A percentile compares a stretch with the other conserved stretches of the same genome.
phyloP scores from a whole-genome alignment of 2,797 vertebrate genomes.

The Pterois miles region DNA sequence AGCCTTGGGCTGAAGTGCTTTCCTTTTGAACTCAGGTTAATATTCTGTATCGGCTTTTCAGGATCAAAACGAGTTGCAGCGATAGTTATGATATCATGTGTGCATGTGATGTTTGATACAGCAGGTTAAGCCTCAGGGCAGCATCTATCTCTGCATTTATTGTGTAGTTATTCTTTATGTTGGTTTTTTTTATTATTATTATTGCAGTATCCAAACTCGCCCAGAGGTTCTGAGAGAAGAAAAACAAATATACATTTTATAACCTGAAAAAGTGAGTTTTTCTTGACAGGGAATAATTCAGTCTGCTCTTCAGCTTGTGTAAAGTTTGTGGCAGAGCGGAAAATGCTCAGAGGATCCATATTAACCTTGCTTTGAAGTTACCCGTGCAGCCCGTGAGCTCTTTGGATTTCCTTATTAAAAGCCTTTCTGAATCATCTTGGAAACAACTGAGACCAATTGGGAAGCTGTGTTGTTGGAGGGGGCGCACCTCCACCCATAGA shows the following conservation, averaged over 20 bases:
- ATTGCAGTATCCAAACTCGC: constrained; percentile 1
- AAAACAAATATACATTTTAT: constrained; percentile 46
- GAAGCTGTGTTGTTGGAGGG: constrained; percentile 1
- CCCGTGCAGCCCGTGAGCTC: constrained; percentile 27
- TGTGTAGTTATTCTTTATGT: constrained; percentile 20
- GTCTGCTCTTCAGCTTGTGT: constrained; percentile 18
- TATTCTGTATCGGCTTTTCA: constrained; percentile 10
- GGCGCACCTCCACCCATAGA: constrained; percentile 2
- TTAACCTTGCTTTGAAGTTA: constrained; percentile 65
- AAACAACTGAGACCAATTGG: constrained; percentile 55
- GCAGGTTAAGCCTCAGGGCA: constrained; percentile 18
- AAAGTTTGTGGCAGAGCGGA: constrained; percentile 44
- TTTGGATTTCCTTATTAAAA: constrained; percentile 55
- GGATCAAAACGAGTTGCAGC: background rate
- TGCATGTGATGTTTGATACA: constrained; percentile 25
- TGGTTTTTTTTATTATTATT: background rate
- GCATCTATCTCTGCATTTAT: constrained; percentile 27
- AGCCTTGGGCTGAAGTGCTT: background rate
- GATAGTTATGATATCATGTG: constrained; percentile 1
- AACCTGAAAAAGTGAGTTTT: constrained; percentile 35
- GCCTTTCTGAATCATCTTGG: constrained; percentile 48
- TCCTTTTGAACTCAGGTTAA: background rate
- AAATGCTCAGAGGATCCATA: constrained; percentile 51
- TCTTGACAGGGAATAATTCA: constrained; percentile 41
- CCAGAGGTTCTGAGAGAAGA: background rate